These are phyloP conservation scores for Vanessa atalanta DNA, from an alignment of 1,140 invertebrate genomes.

Conservation along the genomic window DNA sequence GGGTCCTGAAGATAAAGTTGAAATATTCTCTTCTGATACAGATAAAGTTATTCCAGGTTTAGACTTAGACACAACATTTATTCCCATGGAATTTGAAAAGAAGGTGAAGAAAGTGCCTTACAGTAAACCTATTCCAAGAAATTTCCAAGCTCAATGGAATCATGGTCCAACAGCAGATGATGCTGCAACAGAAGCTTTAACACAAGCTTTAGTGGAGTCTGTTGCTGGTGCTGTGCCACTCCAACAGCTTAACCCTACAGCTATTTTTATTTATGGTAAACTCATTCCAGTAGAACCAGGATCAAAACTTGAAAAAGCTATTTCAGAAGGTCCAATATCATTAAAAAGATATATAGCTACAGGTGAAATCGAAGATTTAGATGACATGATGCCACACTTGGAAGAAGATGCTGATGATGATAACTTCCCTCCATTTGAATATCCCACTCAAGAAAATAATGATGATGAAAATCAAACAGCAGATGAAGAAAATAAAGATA, in stretches of 20 bases:
- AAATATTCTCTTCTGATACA: constrained; percentile 82
- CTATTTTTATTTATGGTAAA: constrained; percentile 90
- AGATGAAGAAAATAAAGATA: constrained; percentile 51
- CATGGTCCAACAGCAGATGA: constrained; percentile 84
- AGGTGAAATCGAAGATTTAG: constrained; percentile 88
- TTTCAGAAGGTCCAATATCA: constrained; percentile 87
- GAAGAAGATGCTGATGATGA: constrained; percentile 83
- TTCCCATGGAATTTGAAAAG: constrained; percentile 83
- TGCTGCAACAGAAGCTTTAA: constrained; percentile 83
- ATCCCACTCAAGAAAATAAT: constrained; percentile 63
- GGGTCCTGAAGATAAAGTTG: constrained; percentile 95
- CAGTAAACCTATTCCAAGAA: constrained; percentile 96
- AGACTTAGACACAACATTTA: constrained; percentile 88
- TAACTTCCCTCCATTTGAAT: constrained; percentile 71
- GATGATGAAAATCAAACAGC: constrained; percentile 52
- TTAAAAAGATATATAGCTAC: constrained; percentile 88
- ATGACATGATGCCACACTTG: constrained; percentile 86
- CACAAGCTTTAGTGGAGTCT: constrained; percentile 85
- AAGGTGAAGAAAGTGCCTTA: constrained; percentile 93
- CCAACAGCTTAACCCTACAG: constrained; percentile 87
- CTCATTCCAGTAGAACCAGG: constrained; percentile 88
- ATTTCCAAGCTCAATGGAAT: constrained; percentile 98
- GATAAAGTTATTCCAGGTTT: constrained; percentile 91
- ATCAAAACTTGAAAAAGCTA: constrained; percentile 86
- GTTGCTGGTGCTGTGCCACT: constrained; percentile 86